Base-by-base conservation (phyloP, 1,140 invertebrate species). In the Drusus annulatus region DNA sequence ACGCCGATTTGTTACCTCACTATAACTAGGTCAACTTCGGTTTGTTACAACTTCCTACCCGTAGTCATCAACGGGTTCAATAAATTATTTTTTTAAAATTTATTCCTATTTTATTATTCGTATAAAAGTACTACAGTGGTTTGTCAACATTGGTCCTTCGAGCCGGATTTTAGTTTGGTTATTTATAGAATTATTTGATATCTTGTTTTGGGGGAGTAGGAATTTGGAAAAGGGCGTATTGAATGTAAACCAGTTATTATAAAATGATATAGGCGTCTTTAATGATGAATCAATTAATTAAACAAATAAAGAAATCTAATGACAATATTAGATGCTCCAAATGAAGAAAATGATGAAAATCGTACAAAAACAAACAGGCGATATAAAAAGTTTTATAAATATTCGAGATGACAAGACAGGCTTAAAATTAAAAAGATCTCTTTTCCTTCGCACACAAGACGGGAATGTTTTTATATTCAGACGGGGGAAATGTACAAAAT, bases 231-330 rank as follows among this genome's bases (percentile, higher is more conserved):
- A 1, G 36, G 36, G 36, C 7, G 36, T 10, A 45, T 45, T 13
- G 8, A 45, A 45, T 1, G 36, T 45, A 45, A 45, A 45, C 36
- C 0, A 45, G 36, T 45, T 45, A 13, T 45, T 78, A 79, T 79
- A 79, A 79, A 79, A 79, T 79, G 77, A 73, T 79, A 60, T 21
- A 73, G 77, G 77, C 77, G 77, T 79, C 77, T 79, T 79, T 79
- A 79, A 78, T 78, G 21, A 73, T 79, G 77, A 58, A 79, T 71
- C 52, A 73, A 60, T 60, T 21, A 23, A 60, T n/a, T 60, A 54
- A 75, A 75, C 51, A 58, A 19, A 56, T 51, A 75, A 50, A 71
- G 36, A 60, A 60, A 60, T 23, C 58, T 60, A 60, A 60, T 8
- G 58, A 71, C 36, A 71, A 71, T 45, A 45, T 65, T 65, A 65